Evolutionary conservation across 2,797 vertebrate species (phyloP), one percentile per base, ranked within the genome.

Genomic region (Rhinatrema bivittatum): DNA sequence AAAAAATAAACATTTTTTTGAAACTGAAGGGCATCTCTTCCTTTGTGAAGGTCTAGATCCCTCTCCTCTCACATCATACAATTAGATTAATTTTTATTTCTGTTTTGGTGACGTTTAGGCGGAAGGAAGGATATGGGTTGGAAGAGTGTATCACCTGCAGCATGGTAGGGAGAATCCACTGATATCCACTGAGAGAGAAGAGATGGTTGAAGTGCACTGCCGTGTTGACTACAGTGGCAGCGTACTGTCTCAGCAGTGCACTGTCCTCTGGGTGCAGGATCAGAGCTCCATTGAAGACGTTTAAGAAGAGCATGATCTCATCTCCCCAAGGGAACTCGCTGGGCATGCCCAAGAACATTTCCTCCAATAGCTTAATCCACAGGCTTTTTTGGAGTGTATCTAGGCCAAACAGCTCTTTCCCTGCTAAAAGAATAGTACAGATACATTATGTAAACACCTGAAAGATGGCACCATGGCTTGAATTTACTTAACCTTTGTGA

Each of bases 341-440:
- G 13, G 96, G 96, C 95, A 98, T 98, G 42, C 96, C 96, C 51
- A 98, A 81, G 46, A 99, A 99, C 95, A 99, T 98, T 64, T 98
- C 94, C 65, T 99, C 96, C 42, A 99, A 77, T 18, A 99, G 87
- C 57, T 98, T 97, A 72, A 99, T 97, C 95, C 96, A 99, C 64
- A 99, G 62, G 50, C 96, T 94, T 63, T 99, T 99, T 67, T 98
- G 96, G 35, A 99, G 91, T 5, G 94, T 98, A 64, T 99, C 95
- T 6, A 99, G 73, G 13, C 95, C 96, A 44, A 99, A 98, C 30
- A 99, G 82, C 62, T 99, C 96, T 60, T 98, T 99, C 2, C 95
- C 96, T 84, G 78, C 70, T 75, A 39, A 1, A 13, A 34, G 5
- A 54, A 41, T 31, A 38, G 17, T 20, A 36, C 56, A n/a, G 15